Conservation (phyloP, 2,797 vertebrate genomes). For the Anolis apletophallus region DNA sequence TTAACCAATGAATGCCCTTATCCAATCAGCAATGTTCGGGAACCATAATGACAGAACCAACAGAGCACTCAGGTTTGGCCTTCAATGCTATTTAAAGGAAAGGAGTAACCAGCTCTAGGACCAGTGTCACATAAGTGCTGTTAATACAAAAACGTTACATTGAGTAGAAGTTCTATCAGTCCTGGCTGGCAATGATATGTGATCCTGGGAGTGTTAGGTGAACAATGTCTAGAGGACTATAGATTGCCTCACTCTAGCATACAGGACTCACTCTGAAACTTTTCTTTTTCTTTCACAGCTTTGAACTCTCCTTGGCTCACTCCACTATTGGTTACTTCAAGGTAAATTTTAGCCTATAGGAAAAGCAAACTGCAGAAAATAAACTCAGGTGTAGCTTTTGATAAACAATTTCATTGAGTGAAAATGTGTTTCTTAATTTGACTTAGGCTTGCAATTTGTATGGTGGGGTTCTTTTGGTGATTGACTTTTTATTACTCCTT, state of each 20-base stretch:
- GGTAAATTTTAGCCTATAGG: conserved; percentile 61
- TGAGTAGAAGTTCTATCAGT: background rate
- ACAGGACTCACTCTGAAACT: background rate
- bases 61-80: background rate
- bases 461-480: background rate
- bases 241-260: background rate
- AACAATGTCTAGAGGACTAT: too few relatives aligned
- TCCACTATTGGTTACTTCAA: conserved; percentile 70
- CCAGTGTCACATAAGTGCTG: too few relatives aligned
- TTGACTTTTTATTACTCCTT: conserved; percentile 19
- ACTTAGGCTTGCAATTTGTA: background rate
- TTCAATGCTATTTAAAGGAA: background rate
- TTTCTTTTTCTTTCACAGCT: conserved; percentile 65
- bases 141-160: background rate
- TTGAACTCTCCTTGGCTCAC: conserved; percentile 70
- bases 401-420: background rate
- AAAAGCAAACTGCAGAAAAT: conserved; percentile 23
- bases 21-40: background rate
- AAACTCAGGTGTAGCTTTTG: background rate
- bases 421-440: conserved; percentile 10
- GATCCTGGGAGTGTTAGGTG: background rate
- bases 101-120: too few relatives aligned
- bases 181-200: background rate
- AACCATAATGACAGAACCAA: background rate
- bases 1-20: too few relatives aligned